Evolutionary conservation across 30 jellyfish, hydroid and myxozoan genomes (phyloP), one percentile per base, ranked within the genome.

Genomic region (Cassiopea xamachana): DNA sequence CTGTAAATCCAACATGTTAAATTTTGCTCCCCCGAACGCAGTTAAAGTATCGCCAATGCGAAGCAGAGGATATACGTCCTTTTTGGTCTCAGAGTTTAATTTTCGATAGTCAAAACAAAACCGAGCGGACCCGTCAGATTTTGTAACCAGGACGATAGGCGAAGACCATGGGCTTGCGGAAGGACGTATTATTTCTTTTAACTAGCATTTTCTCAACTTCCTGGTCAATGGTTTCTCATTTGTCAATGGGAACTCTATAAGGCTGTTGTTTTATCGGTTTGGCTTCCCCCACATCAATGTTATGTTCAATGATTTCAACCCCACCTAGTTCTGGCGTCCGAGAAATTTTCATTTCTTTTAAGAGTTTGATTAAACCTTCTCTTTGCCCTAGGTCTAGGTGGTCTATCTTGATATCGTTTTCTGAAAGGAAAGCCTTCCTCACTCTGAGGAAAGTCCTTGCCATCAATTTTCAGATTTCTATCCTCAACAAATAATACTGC

Each of bases 151-250:
- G 16, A 89, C 97, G 6, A 82, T 69, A 15, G 97, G 96, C 3
- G 91, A 14, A 16, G 74, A n/a, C 94, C 73, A 89, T 46, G 96
- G 94, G 90, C 97, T 82, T 18, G 1, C 71, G n/a, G 90, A 46
- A 39, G 88, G 89, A 18, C 64, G 47, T 1, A 89, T 82, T 14
- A 81, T 17, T 12, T 83, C 64, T 67, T n/a, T 59, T 48, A 46
- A 81, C 60, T 43, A 82, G 72, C 90, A 82, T 81, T 50, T 90
- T 93, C 17, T 89, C 90, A 44, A 90, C 81, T 44, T 74, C 62
- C 50, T 59, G 19, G 18, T 73, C 91, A 48, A 90, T 90, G 19
- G 39, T 64, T 43, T 62, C 73, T 60, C 48, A 45, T 45, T 89
- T 80, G 9, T 77, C 48, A 7, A 17, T 61, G 2, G 96, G 89